Base-by-base conservation (phyloP, 2,888 invertebrate genomes). In the Mycalesis mineus region DNA sequence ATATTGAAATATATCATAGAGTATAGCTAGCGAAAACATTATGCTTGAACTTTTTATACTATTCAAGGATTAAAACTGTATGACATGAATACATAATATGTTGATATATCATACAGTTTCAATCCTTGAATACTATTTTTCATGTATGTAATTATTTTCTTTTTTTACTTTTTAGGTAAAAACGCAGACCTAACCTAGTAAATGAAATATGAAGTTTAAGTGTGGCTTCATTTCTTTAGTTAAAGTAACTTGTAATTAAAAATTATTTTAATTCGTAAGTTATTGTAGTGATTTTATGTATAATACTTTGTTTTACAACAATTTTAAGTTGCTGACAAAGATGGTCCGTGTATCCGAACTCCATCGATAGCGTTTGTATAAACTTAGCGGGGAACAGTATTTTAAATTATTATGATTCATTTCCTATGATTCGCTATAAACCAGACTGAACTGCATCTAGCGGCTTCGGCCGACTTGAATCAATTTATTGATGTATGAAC, bases 401-500 rank as follows among this genome's bases (percentile, higher is more conserved):
- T 55, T 56, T 51, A 22, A 58, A 40, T 53, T 22, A 49, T 57
- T 60, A 64, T n/a, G n/a, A n/a, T 64, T 62, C 62, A 62, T 64
- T 61, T 58, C 60, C 44, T 53, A 22, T 53, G 37, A 53, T 45
- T 36, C 41, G 55, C 55, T 56, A 57, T 55, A 52, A 62, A 64
- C 74, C 79, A 77, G 81, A 83, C 80, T 81, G 82, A 80, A 69
- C 67, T 66, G 72, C 70, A 57, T 58, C 55, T 57, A 61, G 74
- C 58, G 71, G 64, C 75, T 68, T 67, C 70, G 70, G 80, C 80
- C 76, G 74, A 74, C 73, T 77, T 73, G 73, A 75, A 80, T 80
- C 75, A 78, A 78, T 78, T 76, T 76, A 77, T 75, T 74, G 70
- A 76, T 84, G 81, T 85, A 86, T 83, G 86, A 84, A 79, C 80